Percentiles rank a stretch among this genome's conserved stretches.
These are phyloP conservation scores for Drepanosiphum platanoidis DNA, from an alignment of 2,888 invertebrate genomes.

Conservation along the genomic window DNA sequence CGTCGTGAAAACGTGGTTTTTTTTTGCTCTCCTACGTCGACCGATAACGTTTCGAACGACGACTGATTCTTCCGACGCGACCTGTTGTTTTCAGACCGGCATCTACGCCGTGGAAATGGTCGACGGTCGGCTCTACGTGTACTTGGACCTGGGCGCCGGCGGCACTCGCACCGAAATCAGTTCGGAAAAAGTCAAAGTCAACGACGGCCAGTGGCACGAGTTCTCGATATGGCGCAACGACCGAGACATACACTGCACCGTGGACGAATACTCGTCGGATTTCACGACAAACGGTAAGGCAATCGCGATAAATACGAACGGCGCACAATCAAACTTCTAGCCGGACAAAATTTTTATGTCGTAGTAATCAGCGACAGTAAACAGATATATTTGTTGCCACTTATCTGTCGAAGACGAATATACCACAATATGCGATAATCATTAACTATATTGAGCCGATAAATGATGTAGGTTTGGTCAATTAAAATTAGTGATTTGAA, in stretches of 20 bases:
- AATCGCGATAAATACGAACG: too few relatives aligned
- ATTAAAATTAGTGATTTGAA: too few relatives aligned
- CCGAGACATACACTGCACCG: conserved; percentile 69
- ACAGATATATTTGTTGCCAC: too few relatives aligned
- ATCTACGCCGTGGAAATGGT: conserved; percentile 93
- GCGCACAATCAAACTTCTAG: too few relatives aligned
- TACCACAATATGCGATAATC: too few relatives aligned
- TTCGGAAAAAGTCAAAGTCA: conserved; percentile 75
- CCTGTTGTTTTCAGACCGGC: conserved; percentile 75
- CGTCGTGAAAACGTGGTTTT: too few relatives aligned
- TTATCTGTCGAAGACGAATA: too few relatives aligned
- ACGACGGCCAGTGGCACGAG: conserved; percentile 94
- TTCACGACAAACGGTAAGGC: conserved; percentile 49
- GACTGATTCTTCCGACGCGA: not conserved
- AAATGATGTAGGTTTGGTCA: too few relatives aligned
- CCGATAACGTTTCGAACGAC: not conserved
- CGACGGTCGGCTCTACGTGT: conserved; percentile 91
- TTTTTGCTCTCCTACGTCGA: too few relatives aligned
- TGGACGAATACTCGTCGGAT: conserved; percentile 57
- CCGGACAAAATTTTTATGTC: too few relatives aligned
- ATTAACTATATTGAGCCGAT: too few relatives aligned
- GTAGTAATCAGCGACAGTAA: too few relatives aligned
- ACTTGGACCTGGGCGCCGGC: conserved; percentile 92
- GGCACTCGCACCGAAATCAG: conserved; percentile 87
- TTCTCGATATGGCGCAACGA: conserved; percentile 84